Conservation (phyloP, 2,888 invertebrate species). For the Trichogramma evanescens region DNA sequence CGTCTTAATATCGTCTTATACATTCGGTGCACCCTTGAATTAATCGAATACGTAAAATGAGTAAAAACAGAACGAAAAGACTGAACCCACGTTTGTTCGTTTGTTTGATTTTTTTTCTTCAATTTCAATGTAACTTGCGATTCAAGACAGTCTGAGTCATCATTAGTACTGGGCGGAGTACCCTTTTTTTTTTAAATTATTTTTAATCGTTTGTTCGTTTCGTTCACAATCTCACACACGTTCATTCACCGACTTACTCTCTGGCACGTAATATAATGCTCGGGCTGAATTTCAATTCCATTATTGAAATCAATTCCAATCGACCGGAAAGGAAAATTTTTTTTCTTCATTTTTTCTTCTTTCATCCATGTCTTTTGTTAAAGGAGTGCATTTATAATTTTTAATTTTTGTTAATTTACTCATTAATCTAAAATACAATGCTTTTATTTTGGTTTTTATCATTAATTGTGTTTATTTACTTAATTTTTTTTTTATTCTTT, state of each 20-base stretch:
- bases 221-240: neutral
- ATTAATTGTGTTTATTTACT: too few relatives aligned
- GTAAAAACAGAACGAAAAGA: too few relatives aligned
- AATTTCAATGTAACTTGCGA: too few relatives aligned
- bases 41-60: constrained; percentile 13
- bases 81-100: too few relatives aligned
- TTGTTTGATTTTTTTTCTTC: too few relatives aligned
- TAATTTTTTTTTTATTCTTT: constrained; percentile 1
- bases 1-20: constrained; percentile 37
- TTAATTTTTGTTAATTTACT: neutral
- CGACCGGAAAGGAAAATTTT: constrained; percentile 4
- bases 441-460: neutral
- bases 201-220: neutral
- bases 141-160: too few relatives aligned
- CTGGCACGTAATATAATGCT: neutral
- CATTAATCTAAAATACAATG: constrained; percentile 19
- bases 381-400: constrained; percentile 8
- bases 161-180: too few relatives aligned
- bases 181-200: neutral
- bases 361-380: neutral
- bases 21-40: constrained; percentile 29
- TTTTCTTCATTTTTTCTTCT: too few relatives aligned
- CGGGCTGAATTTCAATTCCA: constrained; percentile 1
- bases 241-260: neutral
- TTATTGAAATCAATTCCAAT: constrained; percentile 9